Percentiles rank a stretch among this genome's conserved stretches.
Conservation (phyloP, 2,797 vertebrate species). For the Cossypha caffra region DNA sequence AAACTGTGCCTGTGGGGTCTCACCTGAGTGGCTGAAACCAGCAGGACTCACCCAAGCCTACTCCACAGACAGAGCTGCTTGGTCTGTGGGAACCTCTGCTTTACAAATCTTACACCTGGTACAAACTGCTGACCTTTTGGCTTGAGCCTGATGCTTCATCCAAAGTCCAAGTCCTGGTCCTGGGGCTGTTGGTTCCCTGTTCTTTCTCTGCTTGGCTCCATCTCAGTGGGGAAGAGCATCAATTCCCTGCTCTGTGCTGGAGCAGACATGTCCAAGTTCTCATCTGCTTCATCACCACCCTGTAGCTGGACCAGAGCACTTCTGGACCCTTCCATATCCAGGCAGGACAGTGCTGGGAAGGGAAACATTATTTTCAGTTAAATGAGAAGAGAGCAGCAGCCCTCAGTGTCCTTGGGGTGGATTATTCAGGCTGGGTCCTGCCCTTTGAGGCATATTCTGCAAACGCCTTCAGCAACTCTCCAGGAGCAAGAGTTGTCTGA, state of each 20-base stretch:
- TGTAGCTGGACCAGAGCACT: not conserved
- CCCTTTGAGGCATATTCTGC: not conserved
- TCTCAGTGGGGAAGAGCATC: not conserved
- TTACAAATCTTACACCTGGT: not conserved
- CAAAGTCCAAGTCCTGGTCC: not conserved
- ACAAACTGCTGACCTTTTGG: not conserved
- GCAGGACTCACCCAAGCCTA: not conserved
- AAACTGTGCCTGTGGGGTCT: rapidly evolving
- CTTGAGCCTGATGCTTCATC: not conserved
- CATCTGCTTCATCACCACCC: not conserved
- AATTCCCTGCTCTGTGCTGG: not conserved
- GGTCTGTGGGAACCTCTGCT: not conserved
- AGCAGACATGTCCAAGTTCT: not conserved
- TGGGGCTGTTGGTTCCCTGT: not conserved
- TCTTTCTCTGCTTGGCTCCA: not conserved
- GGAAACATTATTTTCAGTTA: not conserved
- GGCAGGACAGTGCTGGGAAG: not conserved
- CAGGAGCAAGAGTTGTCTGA: not conserved
- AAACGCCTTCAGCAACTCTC: not conserved
- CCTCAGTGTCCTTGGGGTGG: not conserved
- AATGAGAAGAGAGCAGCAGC: not conserved
- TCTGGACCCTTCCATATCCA: rapidly evolving
- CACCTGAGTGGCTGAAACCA: not conserved
- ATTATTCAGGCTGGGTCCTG: not conserved
- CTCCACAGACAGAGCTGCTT: not conserved